Evolutionary conservation across 2,797 vertebrate species (phyloP).

Genomic region (Periparus ater): DNA sequence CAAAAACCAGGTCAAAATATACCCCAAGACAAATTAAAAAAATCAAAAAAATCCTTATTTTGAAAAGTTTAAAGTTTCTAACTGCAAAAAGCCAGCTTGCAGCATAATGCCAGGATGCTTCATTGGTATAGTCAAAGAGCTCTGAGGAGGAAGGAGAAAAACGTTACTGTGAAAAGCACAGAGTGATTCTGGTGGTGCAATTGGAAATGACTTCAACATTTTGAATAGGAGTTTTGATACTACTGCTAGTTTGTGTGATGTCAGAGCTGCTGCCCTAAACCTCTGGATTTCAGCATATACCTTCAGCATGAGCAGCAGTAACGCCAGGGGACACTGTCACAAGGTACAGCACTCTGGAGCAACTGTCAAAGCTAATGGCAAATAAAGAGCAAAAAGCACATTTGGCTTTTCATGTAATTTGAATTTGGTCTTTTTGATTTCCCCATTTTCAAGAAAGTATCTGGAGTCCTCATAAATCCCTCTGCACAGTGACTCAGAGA

Average conservation of each 20-base stretch:
- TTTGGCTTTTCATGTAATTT: background rate
- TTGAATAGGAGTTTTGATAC: background rate
- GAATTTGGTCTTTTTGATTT: background rate
- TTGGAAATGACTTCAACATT: background rate
- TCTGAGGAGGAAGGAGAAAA: background rate
- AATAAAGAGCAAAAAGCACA: background rate
- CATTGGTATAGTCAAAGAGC: background rate
- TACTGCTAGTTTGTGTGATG: background rate
- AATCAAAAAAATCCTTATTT: background rate
- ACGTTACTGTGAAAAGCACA: background rate
- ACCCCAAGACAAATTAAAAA: background rate
- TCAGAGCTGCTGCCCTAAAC: background rate
- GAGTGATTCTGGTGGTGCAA: background rate
- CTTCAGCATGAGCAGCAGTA: background rate
- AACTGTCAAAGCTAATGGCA: background rate
- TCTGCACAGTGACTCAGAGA: background rate
- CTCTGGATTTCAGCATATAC: background rate
- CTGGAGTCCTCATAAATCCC: background rate
- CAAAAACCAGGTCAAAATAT: background rate
- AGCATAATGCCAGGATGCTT: background rate
- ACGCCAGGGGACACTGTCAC: background rate
- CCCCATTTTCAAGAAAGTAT: background rate
- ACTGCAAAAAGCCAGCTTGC: background rate
- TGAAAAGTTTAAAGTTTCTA: background rate
- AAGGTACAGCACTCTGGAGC: background rate